Base-by-base conservation (phyloP, 2,113 vertebrate genomes). In the Mesoclemmys tuberculata region DNA sequence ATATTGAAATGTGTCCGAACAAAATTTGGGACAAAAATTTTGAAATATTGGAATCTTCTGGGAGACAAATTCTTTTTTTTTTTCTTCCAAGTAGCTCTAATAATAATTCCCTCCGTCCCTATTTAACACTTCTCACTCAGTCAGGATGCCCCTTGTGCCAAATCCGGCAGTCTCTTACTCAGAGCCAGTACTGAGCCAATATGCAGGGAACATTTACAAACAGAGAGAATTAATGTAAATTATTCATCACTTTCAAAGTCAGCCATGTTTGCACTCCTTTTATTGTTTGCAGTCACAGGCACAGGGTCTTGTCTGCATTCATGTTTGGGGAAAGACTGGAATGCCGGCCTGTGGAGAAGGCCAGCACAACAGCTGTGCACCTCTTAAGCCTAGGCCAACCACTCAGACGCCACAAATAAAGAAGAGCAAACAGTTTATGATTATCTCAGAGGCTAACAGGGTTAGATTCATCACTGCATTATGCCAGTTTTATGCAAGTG, bases 11-110 rank as follows among this genome's bases (percentile, higher is more conserved):
- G 44, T 64, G 64, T 92, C 87, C 82, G 80, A 91, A 75, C 85
- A 90, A 95, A 95, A 77, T 2, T 80, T 48, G 71, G 24, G 49
- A 46, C 80, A 75, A 41, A 18, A n/a, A 71, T 38, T 71, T 71
- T 71, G 8, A 71, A 71, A 71, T 75, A 92, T 88, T 96, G 88
- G 58, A 77, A 24, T 95, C 91, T 94, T 41, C 85, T 96, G 92
- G 88, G 80, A 89, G 85, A 96, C 92, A 87, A 89, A 12, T 92
- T 80, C 46, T 6, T 2, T n/a, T 85, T 79, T 61, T 61, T 35
- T 22, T 61, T 61, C 7, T n/a, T 79, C 27, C 89, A 92, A 84
- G 94, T 35, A 94, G 90, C 77, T 80, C 88, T 55, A 58, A 56
- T 31, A 51, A 21, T 49, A 38, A 56, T 80, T 86, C 48, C 82